Evolutionary conservation across 2,797 vertebrate genomes (phyloP), one percentile per base, ranked within the genome.

Genomic region (Hydrocynus forskahlii): DNA sequence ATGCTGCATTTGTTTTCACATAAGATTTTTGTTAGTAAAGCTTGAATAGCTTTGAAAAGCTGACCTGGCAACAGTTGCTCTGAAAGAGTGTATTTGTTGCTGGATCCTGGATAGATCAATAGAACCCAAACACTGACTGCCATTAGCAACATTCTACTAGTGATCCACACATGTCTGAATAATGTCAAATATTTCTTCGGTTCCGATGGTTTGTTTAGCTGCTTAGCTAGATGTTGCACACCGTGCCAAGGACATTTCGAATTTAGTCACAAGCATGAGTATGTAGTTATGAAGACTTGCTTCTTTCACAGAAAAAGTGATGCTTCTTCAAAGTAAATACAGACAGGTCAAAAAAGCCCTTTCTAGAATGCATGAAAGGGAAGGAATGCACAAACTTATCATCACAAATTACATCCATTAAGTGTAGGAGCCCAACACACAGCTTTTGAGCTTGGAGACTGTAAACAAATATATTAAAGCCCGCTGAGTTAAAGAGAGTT

Each of bases 381-480:
- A 23, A 23, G 13, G 35, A 48, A 52, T 12, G 52, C 23, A n/a
- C 45, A 25, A 21, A 69, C 8, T 8, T 16, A 54, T 54, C 23
- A 50, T 16, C 21, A 23, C 21, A 52, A 25, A 9, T 54, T 8
- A 29, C 48, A 52, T 71, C 21, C 67, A 70, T 70, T 52, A 52
- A 17, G 45, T 12, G 1, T 5, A 7, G 48, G 38, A 45, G 7
- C 21, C 5, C 52, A 74, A 25, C 14, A 21, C 2, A 40, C 73
- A 48, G 38, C 50, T 35, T 72, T 35, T 66, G 16, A 72, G 9
- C 50, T 52, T 29, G 29, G 7, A 55, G 70, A 38, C 71, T 60
- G 57, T 62, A 50, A 67, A 66, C 75, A 76, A 25, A 67, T 29
- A 23, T n/a, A 19, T 55, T 67, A 78, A 69, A 55, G 52, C 55